Conservation (phyloP, 2,888 invertebrate genomes). For the Andrena trimmerana region DNA sequence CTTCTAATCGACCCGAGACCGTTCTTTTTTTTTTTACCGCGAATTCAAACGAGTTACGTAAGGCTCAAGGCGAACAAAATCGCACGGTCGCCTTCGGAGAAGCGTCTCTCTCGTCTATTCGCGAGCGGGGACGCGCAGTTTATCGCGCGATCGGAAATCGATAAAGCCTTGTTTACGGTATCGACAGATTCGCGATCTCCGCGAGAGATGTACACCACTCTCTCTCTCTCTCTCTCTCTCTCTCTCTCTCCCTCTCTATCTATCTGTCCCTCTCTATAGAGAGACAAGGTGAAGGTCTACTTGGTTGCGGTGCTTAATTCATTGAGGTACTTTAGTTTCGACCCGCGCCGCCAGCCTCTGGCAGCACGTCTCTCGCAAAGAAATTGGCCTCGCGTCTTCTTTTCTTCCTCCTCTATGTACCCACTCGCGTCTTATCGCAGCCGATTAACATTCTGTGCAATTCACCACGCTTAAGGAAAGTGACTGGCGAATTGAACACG, state of each 20-base stretch:
- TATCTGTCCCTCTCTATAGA: neutral
- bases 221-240: neutral
- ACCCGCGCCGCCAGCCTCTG: conserved; percentile 37
- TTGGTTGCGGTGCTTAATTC: conserved; percentile 63
- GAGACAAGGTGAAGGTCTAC: conserved; percentile 66
- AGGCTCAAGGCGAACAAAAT: conserved; percentile 22
- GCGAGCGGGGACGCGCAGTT: conserved; percentile 17
- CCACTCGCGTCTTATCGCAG: conserved; percentile 15
- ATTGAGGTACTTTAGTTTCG: conserved; percentile 62
- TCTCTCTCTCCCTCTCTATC: neutral
- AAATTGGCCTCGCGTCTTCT: conserved; percentile 26
- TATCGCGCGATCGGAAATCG: conserved; percentile 50
- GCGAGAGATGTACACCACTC: conserved; percentile 38
- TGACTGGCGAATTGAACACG: too few species aligned
- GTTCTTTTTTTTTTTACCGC: neutral
- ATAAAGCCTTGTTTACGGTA: conserved; percentile 49
- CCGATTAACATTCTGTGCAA: conserved; percentile 23
- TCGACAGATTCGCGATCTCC: conserved; percentile 46
- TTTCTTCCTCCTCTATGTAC: neutral
- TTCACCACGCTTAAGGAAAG: conserved; percentile 6
- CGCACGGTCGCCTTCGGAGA: conserved; percentile 17
- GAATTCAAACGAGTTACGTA: conserved; percentile 42
- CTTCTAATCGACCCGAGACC: neutral
- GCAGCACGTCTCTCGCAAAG: conserved; percentile 41
- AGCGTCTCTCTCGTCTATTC: conserved; percentile 33